phyloP scores from a whole-genome alignment of 2,797 vertebrate species.

The Girardinus metallicus region DNA sequence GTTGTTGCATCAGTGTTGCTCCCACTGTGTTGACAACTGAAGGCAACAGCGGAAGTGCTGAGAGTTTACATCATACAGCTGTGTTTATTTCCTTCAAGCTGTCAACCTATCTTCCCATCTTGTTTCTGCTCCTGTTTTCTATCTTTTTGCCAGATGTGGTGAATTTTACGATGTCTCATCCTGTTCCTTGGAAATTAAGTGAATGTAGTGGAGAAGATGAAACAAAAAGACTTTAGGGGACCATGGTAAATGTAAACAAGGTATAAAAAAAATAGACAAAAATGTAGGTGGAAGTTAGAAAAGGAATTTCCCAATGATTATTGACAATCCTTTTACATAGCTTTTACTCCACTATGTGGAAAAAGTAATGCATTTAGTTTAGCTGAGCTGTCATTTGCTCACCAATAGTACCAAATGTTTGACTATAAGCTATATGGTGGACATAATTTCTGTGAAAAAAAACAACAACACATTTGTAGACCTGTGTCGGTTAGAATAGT shows the following conservation, averaged over 20 bases:
- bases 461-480: not conserved
- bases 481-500: not conserved
- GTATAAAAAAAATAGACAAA: not conserved
- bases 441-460: not conserved
- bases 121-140: not conserved
- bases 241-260: not conserved
- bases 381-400: not conserved
- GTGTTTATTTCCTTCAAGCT: slow-evolving; percentile 27
- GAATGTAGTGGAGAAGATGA: not conserved
- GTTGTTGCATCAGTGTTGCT: slow-evolving; percentile 47
- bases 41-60: slow-evolving; percentile 23
- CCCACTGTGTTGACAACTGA: slow-evolving; percentile 30
- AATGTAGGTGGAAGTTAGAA: slow-evolving; percentile 1
- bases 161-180: not conserved
- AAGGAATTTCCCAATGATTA: not conserved
- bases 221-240: not conserved
- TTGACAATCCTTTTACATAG: not conserved
- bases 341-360: not conserved
- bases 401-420: slow-evolving; percentile 1
- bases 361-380: not conserved
- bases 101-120: not conserved
- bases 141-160: not conserved
- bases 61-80: not conserved
- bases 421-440: not conserved
- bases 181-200: not conserved